A percentile compares a stretch with the other conserved stretches of the same genome.
Conservation (phyloP, 2,888 invertebrate genomes). For the Teinopalpus imperialis region DNA sequence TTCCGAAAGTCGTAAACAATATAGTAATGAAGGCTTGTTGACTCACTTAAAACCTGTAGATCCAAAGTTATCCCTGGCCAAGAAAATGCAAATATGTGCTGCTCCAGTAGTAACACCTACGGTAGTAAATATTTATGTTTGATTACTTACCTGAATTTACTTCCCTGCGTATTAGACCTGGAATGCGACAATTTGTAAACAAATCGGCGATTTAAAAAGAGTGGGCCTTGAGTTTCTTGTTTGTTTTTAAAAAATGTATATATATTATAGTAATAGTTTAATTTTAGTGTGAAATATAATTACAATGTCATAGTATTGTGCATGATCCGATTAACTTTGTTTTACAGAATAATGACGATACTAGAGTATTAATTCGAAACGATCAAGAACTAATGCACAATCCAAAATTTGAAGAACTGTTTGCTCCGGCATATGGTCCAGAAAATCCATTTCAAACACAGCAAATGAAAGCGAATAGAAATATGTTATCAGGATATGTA, state of each 20-base stretch:
- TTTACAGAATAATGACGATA: constrained; percentile 86
- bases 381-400: constrained; percentile 94
- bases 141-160: no score
- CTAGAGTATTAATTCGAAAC: constrained; percentile 88
- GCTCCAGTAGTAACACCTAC: constrained; percentile 92
- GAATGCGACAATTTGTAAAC: no score
- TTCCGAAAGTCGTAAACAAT: constrained; percentile 51
- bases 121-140: constrained; percentile 69
- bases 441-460: constrained; percentile 96
- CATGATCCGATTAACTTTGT: no score
- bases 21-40: constrained; percentile 64
- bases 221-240: no score
- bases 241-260: no score
- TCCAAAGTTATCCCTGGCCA: constrained; percentile 82
- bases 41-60: constrained; percentile 81
- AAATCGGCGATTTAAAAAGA: no score
- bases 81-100: constrained; percentile 87
- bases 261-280: no score
- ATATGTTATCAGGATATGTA: constrained; percentile 96
- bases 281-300: no score
- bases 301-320: no score
- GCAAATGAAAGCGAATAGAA: constrained; percentile 93
- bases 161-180: no score
- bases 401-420: constrained; percentile 97
- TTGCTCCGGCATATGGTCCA: constrained; percentile 95